Evolutionary conservation across 1,140 invertebrate genomes (phyloP).

Genomic region (Dreissena polymorpha): DNA sequence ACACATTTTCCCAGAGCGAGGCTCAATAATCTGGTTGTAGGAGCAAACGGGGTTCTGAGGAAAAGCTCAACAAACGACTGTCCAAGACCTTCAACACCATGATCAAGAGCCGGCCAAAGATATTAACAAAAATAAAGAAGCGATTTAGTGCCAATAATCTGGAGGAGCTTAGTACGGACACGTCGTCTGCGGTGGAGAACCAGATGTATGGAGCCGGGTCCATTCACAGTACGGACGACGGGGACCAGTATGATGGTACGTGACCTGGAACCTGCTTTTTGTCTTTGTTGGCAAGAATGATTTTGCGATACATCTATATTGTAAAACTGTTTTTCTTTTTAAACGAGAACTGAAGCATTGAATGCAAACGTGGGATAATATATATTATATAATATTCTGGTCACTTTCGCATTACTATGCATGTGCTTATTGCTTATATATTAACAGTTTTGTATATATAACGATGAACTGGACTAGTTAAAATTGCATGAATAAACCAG

Average conservation of each 20-base stretch:
- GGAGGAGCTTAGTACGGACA: neutral
- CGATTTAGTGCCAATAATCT: neutral
- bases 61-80: constrained; percentile 26
- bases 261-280: neutral
- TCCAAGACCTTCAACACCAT: constrained; percentile 31
- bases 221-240: neutral
- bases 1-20: too few relatives aligned
- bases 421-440: too few relatives aligned
- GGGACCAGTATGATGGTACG: constrained; percentile 21
- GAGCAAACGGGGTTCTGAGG: neutral
- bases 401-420: too few relatives aligned
- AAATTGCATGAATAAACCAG: too few relatives aligned
- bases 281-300: neutral
- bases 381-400: too few relatives aligned
- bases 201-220: constrained; percentile 31
- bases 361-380: too few relatives aligned
- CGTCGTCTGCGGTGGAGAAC: constrained; percentile 25
- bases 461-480: too few relatives aligned
- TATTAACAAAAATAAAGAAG: constrained; percentile 28
- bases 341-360: too few relatives aligned
- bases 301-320: neutral
- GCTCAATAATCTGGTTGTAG: too few relatives aligned
- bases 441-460: too few relatives aligned
- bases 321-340: too few relatives aligned
- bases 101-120: constrained; percentile 27